A percentile compares a stretch with the other conserved stretches of the same genome.
Evolutionary conservation across 2,888 invertebrate genomes (phyloP).

Genomic region (Epinotia brunnichana): DNA sequence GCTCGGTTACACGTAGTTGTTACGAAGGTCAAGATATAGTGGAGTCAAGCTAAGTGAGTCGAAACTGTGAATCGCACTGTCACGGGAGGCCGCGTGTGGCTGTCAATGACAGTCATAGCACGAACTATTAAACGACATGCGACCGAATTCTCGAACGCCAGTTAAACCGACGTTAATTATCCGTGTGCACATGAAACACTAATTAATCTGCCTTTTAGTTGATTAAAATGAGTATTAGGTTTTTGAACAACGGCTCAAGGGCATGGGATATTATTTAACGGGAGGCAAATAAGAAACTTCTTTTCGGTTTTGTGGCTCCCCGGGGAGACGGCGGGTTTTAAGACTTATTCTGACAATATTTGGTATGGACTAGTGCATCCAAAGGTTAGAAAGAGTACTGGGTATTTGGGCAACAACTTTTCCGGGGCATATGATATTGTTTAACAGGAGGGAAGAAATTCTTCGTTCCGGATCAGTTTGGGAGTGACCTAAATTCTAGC

Average conservation of each 20-base stretch:
- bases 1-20: neutral
- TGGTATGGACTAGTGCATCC: too few species aligned
- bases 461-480: too few species aligned
- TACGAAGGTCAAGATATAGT: neutral
- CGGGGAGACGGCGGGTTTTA: too few species aligned
- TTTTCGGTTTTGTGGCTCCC: neutral
- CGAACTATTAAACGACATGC: constrained; percentile 13
- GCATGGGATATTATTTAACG: neutral
- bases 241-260: neutral
- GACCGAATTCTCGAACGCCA: constrained; percentile 2
- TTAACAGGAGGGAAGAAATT: too few species aligned
- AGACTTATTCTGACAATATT: too few species aligned
- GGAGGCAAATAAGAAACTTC: neutral
- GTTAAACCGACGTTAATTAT: neutral
- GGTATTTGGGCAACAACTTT: too few species aligned
- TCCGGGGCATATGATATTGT: too few species aligned
- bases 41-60: neutral
- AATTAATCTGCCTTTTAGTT: constrained; percentile 10
- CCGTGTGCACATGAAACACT: neutral
- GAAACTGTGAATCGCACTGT: constrained; percentile 2
- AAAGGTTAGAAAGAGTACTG: too few species aligned
- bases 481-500: too few species aligned
- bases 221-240: neutral
- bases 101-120: constrained; percentile 9
- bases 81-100: neutral